Evolutionary conservation across 1,140 invertebrate genomes (phyloP).

Genomic region (Belonocnema kinseyi): DNA sequence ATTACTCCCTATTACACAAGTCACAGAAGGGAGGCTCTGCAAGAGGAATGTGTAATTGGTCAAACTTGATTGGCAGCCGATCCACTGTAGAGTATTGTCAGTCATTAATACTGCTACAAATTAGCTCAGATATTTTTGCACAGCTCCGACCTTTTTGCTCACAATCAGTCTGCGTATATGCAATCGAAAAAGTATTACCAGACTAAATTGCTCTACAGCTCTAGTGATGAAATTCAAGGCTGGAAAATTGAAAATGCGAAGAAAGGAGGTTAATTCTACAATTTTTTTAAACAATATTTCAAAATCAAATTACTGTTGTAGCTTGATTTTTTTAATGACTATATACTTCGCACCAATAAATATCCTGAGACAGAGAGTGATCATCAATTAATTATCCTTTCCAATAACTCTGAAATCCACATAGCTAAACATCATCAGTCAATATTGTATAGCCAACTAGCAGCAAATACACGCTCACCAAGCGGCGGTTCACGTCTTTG

Average conservation of each 20-base stretch:
- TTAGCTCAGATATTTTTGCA: neutral
- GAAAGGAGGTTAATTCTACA: too few relatives aligned
- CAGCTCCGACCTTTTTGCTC: neutral
- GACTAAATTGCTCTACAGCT: neutral
- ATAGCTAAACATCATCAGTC: constrained; percentile 17
- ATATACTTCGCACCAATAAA: neutral
- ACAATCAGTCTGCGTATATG: neutral
- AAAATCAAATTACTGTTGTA: neutral
- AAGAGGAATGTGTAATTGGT: constrained; percentile 32
- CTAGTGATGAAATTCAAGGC: neutral
- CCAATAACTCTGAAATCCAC: constrained; percentile 19
- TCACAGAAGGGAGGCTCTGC: constrained; percentile 16
- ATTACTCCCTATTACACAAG: constrained; percentile 31
- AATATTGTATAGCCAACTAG: constrained; percentile 12
- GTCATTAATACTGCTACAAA: constrained; percentile 25
- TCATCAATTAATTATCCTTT: constrained; percentile 17
- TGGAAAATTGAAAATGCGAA: neutral
- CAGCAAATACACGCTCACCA: too few relatives aligned
- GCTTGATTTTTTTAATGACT: constrained; percentile 3
- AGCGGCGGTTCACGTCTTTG: too few relatives aligned
- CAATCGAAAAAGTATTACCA: neutral
- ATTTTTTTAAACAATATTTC: too few relatives aligned
- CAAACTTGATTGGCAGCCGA: neutral
- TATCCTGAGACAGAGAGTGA: constrained; percentile 7
- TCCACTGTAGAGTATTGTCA: constrained; percentile 17